Conservation (phyloP, 2,797 vertebrate genomes). For the Megalops cyprinoides region DNA sequence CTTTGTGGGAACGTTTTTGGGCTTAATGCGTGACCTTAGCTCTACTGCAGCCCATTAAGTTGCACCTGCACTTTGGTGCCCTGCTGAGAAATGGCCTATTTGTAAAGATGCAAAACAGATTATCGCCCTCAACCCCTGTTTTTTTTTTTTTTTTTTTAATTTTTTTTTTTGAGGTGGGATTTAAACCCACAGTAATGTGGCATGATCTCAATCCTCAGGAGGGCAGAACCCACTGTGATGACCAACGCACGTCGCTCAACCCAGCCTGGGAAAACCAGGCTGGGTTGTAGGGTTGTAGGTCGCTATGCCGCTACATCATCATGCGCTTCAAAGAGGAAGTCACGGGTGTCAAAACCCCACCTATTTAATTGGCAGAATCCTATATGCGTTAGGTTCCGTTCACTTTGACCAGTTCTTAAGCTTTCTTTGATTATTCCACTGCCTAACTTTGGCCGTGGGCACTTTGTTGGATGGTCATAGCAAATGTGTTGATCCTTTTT, state of each 20-base stretch:
- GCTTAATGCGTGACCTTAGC: conserved; percentile 27
- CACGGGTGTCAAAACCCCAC: neutral
- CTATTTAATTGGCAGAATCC: neutral
- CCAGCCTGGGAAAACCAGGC: neutral
- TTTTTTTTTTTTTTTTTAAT: too few relatives aligned
- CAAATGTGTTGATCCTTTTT: too few relatives aligned
- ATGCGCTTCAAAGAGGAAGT: neutral
- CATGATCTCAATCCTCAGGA: conserved; percentile 14
- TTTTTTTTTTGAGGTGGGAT: too few relatives aligned
- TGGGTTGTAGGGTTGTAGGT: neutral
- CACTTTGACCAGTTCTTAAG: neutral
- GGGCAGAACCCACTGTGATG: too few relatives aligned
- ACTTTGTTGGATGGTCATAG: too few relatives aligned
- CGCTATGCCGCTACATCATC: neutral
- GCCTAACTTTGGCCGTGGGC: neutral
- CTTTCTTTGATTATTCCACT: neutral
- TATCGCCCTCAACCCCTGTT: too few relatives aligned
- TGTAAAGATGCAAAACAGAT: too few relatives aligned
- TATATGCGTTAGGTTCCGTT: neutral
- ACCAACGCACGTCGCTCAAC: too few relatives aligned
- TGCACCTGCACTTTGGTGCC: neutral
- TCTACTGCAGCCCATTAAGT: neutral
- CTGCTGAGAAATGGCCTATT: conserved; percentile 8
- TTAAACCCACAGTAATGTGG: neutral
- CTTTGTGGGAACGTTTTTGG: conserved; percentile 13